A percentile compares a stretch with the other conserved stretches of the same genome.
Conservation (phyloP, 2,113 vertebrate genomes). For the Chamaetylas fuelleborni region DNA sequence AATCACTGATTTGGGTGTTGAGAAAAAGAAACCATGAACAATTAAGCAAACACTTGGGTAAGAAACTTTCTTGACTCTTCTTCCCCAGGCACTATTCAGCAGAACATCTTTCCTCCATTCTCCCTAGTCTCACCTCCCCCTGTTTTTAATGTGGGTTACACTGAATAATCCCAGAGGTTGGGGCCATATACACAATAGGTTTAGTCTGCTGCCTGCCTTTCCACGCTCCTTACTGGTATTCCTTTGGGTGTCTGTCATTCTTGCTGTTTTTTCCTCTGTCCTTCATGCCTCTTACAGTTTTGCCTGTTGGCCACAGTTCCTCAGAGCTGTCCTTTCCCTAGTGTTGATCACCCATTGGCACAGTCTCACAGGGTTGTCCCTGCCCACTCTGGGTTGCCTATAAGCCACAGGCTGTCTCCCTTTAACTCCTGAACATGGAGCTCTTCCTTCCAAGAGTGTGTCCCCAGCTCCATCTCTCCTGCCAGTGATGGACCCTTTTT, state of each 20-base stretch:
- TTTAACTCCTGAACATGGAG: neutral
- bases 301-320: neutral
- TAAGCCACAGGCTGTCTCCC: neutral
- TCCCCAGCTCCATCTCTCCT: neutral
- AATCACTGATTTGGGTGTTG: neutral
- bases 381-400: neutral
- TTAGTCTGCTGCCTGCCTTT: neutral
- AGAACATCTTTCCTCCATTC: neutral
- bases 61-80: neutral
- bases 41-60: neutral
- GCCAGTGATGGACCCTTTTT: neutral
- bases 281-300: neutral
- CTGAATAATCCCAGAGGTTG: neutral
- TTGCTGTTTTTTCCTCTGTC: neutral
- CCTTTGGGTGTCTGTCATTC: neutral
- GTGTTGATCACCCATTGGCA: neutral
- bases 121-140: neutral
- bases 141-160: neutral
- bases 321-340: neutral
- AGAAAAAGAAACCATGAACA: neutral
- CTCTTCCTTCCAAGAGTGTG: neutral
- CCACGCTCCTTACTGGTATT: neutral
- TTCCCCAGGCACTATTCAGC: neutral
- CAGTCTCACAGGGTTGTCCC: neutral
- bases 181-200: fast-evolving